These are phyloP conservation scores for Pterobdella sp. DNA, from an alignment of 2,888 invertebrate species.

Conservation along the genomic window DNA sequence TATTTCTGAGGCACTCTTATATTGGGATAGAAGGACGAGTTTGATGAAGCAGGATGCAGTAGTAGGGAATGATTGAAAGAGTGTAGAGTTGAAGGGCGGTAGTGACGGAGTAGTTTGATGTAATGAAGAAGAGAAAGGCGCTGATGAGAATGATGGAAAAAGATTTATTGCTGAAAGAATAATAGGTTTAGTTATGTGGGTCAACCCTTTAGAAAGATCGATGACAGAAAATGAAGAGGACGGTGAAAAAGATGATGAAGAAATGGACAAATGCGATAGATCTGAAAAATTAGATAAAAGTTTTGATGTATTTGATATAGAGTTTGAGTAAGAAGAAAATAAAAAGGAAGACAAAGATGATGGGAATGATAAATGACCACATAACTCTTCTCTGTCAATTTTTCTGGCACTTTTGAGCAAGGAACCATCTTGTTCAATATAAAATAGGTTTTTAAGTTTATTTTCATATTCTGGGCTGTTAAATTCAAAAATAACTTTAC, in stretches of 20 bases:
- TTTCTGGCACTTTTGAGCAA: neutral
- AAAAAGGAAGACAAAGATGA: neutral
- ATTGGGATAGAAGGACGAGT: neutral
- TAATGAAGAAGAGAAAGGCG: neutral
- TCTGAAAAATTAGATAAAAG: too few relatives aligned
- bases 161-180: neutral
- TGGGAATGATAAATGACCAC: neutral
- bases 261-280: too few relatives aligned
- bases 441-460: neutral
- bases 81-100: neutral
- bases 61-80: too few relatives aligned
- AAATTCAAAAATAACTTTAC: neutral
- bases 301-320: too few relatives aligned
- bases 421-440: neutral
- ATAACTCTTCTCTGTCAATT: conserved; percentile 3
- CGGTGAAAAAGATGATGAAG: too few relatives aligned
- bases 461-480: neutral
- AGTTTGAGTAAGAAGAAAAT: too few relatives aligned
- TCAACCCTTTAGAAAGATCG: neutral
- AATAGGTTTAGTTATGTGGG: neutral
- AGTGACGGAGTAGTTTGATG: neutral
- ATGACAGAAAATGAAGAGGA: neutral
- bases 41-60: conserved; percentile 5
- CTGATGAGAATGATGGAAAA: neutral
- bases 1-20: neutral